Percentiles rank a stretch among this genome's conserved stretches.
These are phyloP conservation scores for Notamacropus eugenii DNA, from an alignment of 2,797 vertebrate species.

Conservation along the genomic window DNA sequence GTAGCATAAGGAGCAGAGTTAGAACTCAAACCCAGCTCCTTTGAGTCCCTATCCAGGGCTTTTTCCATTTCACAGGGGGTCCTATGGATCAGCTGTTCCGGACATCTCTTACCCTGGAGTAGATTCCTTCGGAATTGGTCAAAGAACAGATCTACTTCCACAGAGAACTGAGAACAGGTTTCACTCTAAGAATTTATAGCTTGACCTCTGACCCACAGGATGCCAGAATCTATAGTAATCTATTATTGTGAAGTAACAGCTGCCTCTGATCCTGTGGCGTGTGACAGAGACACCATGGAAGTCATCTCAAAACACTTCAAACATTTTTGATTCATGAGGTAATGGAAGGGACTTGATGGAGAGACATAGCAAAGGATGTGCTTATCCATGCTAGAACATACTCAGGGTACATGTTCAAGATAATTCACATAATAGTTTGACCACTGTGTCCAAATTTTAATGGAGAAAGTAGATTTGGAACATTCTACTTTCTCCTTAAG, in stretches of 20 bases:
- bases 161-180: not conserved
- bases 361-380: not conserved
- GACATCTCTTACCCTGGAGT: not conserved
- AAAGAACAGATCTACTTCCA: not conserved
- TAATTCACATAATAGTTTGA: not conserved
- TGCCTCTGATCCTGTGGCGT: not conserved
- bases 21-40: too few relatives aligned
- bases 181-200: not conserved
- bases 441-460: not conserved
- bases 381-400: not conserved
- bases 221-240: not conserved
- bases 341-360: not conserved
- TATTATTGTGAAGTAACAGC: not conserved
- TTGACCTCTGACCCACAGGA: not conserved
- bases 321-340: not conserved
- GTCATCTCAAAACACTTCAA: not conserved
- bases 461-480: not conserved
- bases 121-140: not conserved
- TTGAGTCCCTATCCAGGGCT: not conserved
- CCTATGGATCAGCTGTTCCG: not conserved
- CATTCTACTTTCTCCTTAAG: not conserved
- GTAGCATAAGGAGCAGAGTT: not conserved
- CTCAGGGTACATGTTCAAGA: not conserved
- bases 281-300: not conserved
- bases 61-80: not conserved